These are phyloP conservation scores for Leptoclinus maculatus DNA, from an alignment of 2,797 vertebrate genomes.

Conservation along the genomic window DNA sequence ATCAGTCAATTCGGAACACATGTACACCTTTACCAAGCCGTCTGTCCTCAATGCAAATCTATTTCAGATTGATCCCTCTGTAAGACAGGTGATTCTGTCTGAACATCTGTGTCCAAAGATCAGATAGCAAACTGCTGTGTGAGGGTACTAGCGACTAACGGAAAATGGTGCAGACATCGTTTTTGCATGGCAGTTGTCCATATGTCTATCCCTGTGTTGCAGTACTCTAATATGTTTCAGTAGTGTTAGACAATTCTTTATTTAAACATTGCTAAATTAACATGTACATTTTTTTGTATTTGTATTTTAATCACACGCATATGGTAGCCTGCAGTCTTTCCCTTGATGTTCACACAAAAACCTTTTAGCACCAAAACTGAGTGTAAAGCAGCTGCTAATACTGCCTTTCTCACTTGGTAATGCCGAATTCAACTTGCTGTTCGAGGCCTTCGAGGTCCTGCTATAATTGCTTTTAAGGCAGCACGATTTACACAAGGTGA, in stretches of 20 bases:
- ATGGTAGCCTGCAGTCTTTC: not conserved
- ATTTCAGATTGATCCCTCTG: constrained; percentile 35
- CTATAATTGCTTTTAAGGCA: constrained; percentile 22
- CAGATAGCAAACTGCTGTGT: constrained; percentile 5
- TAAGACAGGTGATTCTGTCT: constrained; percentile 33
- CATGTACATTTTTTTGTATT: too few relatives aligned
- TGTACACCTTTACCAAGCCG: constrained; percentile 70
- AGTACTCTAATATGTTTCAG: not conserved
- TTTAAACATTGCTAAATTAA: not conserved
- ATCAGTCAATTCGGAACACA: constrained; percentile 71
- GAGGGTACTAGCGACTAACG: constrained; percentile 8
- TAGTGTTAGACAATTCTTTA: not conserved
- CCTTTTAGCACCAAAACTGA: not conserved
- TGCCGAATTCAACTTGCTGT: constrained; percentile 12
- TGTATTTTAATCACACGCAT: not conserved
- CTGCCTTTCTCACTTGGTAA: constrained; percentile 2
- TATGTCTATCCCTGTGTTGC: not conserved
- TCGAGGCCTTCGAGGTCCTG: not conserved
- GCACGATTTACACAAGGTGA: constrained; percentile 45
- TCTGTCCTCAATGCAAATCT: constrained; percentile 50
- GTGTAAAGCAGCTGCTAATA: constrained; percentile 12
- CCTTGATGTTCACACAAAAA: constrained; percentile 17
- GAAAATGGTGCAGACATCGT: not conserved
- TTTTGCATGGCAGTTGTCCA: not conserved
- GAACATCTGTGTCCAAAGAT: constrained; percentile 37